phyloP scores from a whole-genome alignment of 2,888 invertebrate genomes.

The Standfussiana lucernea region DNA sequence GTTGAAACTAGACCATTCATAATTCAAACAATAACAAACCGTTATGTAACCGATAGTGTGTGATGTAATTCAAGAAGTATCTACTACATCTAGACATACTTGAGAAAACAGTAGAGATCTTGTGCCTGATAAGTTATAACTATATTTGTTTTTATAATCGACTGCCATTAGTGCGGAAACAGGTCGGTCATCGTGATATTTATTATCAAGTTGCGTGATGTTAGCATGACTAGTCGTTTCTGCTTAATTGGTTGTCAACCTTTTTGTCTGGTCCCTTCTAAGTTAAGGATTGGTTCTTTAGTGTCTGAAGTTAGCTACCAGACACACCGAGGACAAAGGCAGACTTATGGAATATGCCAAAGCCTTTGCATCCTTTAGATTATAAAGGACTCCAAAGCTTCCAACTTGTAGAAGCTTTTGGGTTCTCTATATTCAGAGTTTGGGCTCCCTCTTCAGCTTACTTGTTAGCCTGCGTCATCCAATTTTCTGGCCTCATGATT shows the following conservation, averaged over 20 bases:
- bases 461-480: not conserved
- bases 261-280: not conserved
- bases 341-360: not conserved
- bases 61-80: slow-evolving; percentile 1
- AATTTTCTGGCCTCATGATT: not conserved
- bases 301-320: not conserved
- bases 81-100: slow-evolving; percentile 21
- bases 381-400: not conserved
- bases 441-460: not conserved
- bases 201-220: not conserved
- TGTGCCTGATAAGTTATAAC: slow-evolving; percentile 20
- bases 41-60: slow-evolving; percentile 12
- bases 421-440: not conserved
- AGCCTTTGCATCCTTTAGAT: not conserved
- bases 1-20: slow-evolving; percentile 32
- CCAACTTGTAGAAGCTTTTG: not conserved
- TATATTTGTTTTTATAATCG: slow-evolving; percentile 37
- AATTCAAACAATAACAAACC: slow-evolving; percentile 23
- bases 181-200: slow-evolving; percentile 22
- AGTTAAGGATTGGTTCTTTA: not conserved
- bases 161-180: slow-evolving; percentile 12
- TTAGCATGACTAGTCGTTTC: slow-evolving; percentile 13
- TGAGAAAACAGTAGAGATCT: slow-evolving; percentile 27
- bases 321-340: not conserved
- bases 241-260: not conserved